Evolutionary conservation across 2,113 vertebrate genomes (phyloP).

Genomic region (Syngnathoides biaculeatus): DNA sequence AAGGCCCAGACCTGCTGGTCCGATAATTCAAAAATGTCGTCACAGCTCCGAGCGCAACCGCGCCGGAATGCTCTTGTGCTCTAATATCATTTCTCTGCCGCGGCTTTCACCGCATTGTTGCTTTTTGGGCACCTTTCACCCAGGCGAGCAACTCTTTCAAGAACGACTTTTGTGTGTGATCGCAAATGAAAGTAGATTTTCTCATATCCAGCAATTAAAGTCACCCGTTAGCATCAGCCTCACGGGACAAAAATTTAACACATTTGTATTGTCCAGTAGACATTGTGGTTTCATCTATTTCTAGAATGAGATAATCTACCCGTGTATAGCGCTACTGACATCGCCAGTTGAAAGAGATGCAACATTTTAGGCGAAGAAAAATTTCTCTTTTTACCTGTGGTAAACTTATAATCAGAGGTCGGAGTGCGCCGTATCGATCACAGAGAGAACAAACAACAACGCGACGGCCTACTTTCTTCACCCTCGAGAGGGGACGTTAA

Average conservation of each 20-base stretch:
- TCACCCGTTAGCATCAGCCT: slow-evolving; percentile 33
- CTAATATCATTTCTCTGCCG: slow-evolving; percentile 49
- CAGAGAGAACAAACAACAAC: slow-evolving; percentile 65
- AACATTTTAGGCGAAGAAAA: no score
- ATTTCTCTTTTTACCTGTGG: slow-evolving; percentile 58
- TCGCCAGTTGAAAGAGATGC: no score
- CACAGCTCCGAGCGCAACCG: slow-evolving; percentile 34
- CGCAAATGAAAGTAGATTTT: slow-evolving; percentile 38
- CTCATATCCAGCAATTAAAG: slow-evolving; percentile 47
- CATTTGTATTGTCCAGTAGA: slow-evolving; percentile 25
- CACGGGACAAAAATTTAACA: slow-evolving; percentile 26
- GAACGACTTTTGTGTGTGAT: slow-evolving; percentile 26
- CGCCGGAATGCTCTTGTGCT: slow-evolving; percentile 37
- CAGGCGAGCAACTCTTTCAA: slow-evolving; percentile 20
- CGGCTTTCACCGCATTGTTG: slow-evolving; percentile 39
- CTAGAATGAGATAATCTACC: slow-evolving; percentile 3
- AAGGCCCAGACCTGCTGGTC: slow-evolving; percentile 49
- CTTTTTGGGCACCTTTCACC: slow-evolving; percentile 36
- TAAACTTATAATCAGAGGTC: slow-evolving; percentile 67
- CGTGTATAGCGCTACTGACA: no score
- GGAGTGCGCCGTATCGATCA: slow-evolving; percentile 64
- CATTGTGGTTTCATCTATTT: slow-evolving; percentile 37
- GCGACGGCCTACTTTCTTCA: slow-evolving; percentile 52
- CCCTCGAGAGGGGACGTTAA: slow-evolving; percentile 64
- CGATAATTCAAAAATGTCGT: slow-evolving; percentile 59